A percentile compares a stretch with the other conserved stretches of the same genome.
Conservation (phyloP, 2,113 vertebrate species). For the Solenodon paradoxus region DNA sequence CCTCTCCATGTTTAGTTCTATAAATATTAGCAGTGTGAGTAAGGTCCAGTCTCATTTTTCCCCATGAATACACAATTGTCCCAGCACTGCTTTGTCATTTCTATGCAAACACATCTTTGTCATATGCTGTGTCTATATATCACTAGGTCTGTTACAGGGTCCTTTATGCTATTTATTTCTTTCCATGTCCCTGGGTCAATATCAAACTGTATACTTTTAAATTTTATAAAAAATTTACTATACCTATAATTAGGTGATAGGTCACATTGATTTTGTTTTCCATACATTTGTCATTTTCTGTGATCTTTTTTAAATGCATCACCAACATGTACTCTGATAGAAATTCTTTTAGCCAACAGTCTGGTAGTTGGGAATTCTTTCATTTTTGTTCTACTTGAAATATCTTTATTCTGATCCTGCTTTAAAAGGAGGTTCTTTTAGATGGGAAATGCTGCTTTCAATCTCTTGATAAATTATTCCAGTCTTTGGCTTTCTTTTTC, state of each 20-base stretch:
- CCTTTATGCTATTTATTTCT: background rate
- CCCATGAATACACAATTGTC: background rate
- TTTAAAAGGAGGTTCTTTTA: background rate
- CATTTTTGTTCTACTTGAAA: background rate
- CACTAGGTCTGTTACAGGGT: background rate
- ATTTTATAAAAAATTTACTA: background rate
- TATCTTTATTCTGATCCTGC: too few species aligned
- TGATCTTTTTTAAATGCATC: background rate
- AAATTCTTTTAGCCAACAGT: background rate
- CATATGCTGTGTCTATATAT: background rate
- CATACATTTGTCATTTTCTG: background rate
- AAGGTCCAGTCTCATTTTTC: background rate
- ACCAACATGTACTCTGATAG: background rate
- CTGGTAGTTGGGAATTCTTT: background rate
- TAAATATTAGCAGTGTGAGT: background rate
- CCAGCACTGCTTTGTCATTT: background rate
- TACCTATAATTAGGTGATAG: background rate
- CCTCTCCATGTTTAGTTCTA: background rate
- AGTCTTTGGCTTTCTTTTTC: background rate
- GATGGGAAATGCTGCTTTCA: background rate
- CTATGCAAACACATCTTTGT: background rate
- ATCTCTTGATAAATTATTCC: background rate
- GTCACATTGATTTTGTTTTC: background rate
- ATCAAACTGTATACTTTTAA: background rate
- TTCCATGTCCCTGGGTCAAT: background rate